Percentiles rank a stretch among this genome's conserved stretches.
Conservation (phyloP, 2,797 vertebrate genomes). For the Oreochromis mossambicus region DNA sequence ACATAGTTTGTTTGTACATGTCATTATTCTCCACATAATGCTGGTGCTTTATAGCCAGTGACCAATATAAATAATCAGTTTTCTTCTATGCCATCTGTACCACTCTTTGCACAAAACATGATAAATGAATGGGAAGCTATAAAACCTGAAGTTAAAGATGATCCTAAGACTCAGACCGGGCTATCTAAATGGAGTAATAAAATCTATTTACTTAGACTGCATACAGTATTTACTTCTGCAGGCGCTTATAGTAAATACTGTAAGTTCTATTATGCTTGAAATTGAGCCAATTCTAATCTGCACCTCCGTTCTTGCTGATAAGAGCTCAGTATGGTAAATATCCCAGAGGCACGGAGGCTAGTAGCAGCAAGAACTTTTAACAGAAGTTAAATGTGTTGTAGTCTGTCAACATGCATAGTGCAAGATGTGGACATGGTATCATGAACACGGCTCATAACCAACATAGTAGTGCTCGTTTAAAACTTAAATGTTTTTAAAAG, state of each 20-base stretch:
- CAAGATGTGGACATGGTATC: neutral
- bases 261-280: neutral
- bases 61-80: neutral
- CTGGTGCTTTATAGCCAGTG: neutral
- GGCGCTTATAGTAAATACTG: neutral
- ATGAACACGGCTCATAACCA: neutral
- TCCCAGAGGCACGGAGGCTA: neutral
- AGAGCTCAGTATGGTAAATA: neutral
- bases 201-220: neutral
- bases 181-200: neutral
- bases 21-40: neutral
- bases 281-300: neutral
- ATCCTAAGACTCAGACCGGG: neutral
- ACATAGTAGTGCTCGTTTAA: neutral
- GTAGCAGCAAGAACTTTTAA: neutral
- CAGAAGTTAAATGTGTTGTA: neutral
- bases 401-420: neutral
- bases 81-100: neutral
- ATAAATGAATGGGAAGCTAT: neutral
- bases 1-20: neutral
- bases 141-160: neutral
- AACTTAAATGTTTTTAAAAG: neutral
- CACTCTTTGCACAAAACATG: neutral
- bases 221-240: neutral
- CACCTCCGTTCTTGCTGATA: neutral